Evolutionary conservation across 1,140 invertebrate genomes (phyloP).

Genomic region (Ceratina japonica): DNA sequence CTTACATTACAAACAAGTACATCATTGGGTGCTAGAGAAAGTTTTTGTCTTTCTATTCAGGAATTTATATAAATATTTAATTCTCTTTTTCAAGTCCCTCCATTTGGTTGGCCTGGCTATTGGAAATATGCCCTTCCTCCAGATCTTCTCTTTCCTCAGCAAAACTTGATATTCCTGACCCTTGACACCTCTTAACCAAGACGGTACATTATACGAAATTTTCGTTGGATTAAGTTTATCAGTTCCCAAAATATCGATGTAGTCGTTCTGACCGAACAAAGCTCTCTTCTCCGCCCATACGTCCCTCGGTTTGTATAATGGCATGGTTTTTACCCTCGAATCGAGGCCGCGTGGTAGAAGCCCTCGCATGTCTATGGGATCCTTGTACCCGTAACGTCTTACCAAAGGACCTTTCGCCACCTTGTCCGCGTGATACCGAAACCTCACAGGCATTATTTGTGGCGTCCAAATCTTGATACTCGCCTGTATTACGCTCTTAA

Average conservation of each 20-base stretch:
- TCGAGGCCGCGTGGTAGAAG: constrained; percentile 83
- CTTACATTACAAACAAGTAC: neutral
- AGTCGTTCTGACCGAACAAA: constrained; percentile 97
- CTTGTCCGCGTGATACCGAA: constrained; percentile 86
- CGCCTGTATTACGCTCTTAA: constrained; percentile 53
- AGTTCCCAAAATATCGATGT: constrained; percentile 95
- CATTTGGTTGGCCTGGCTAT: constrained; percentile 86
- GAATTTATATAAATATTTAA: constrained; percentile 86
- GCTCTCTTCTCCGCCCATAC: constrained; percentile 88
- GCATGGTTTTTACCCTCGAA: constrained; percentile 81
- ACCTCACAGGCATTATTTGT: constrained; percentile 78
- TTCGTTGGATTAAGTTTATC: constrained; percentile 89
- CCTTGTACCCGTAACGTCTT: constrained; percentile 85
- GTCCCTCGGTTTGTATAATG: constrained; percentile 86
- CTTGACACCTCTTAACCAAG: constrained; percentile 91
- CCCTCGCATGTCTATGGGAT: constrained; percentile 84
- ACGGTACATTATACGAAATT: constrained; percentile 90
- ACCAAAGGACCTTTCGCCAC: constrained; percentile 81
- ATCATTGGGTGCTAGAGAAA: neutral
- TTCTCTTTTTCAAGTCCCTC: constrained; percentile 86
- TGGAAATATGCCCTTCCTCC: constrained; percentile 80
- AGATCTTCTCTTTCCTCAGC: constrained; percentile 87
- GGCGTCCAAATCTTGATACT: constrained; percentile 68
- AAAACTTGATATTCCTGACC: constrained; percentile 92
- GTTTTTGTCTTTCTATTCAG: constrained; percentile 90